phyloP scores from a whole-genome alignment of 1,140 invertebrate genomes.

The Drosophila pallidifrons region DNA sequence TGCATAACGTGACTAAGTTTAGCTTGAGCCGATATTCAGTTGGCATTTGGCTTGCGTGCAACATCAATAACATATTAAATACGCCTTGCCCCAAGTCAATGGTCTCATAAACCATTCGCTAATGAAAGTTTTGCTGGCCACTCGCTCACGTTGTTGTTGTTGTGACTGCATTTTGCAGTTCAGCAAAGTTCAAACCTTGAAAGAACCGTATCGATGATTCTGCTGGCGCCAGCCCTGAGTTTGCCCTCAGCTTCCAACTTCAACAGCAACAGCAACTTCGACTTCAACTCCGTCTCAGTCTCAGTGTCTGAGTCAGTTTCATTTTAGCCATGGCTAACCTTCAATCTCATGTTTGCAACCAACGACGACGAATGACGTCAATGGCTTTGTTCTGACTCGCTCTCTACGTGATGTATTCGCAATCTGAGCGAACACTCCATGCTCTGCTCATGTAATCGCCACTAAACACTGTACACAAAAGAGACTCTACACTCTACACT shows the following conservation, averaged over 20 bases:
- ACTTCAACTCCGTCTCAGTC: not conserved
- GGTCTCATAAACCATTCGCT: slow-evolving; percentile 14
- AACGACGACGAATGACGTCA: slow-evolving; percentile 33
- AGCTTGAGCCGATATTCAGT: slow-evolving; percentile 10
- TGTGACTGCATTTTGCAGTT: slow-evolving; percentile 3
- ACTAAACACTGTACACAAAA: not conserved
- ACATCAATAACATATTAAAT: slow-evolving; percentile 38
- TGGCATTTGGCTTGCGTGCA: slow-evolving; percentile 35
- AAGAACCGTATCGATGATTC: slow-evolving; percentile 12
- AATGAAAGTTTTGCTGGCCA: slow-evolving; percentile 18
- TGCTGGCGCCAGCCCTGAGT: slow-evolving; percentile 28
- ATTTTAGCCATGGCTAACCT: slow-evolving; percentile 37
- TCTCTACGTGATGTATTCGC: slow-evolving; percentile 39
- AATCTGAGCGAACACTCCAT: slow-evolving; percentile 17
- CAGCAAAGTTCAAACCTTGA: slow-evolving; percentile 19
- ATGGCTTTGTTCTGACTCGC: slow-evolving; percentile 37
- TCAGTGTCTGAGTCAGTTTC: slow-evolving; percentile 9
- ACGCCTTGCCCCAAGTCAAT: slow-evolving; percentile 16
- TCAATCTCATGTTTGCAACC: slow-evolving; percentile 16
- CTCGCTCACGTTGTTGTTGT: not conserved
- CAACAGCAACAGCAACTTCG: not conserved
- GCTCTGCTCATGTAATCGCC: slow-evolving; percentile 30
- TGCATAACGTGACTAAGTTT: slow-evolving; percentile 44
- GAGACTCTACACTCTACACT: not conserved
- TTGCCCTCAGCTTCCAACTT: slow-evolving; percentile 18